Evolutionary conservation across 2,113 vertebrate genomes (phyloP).

Genomic region (Protobothrops flavoviridis): DNA sequence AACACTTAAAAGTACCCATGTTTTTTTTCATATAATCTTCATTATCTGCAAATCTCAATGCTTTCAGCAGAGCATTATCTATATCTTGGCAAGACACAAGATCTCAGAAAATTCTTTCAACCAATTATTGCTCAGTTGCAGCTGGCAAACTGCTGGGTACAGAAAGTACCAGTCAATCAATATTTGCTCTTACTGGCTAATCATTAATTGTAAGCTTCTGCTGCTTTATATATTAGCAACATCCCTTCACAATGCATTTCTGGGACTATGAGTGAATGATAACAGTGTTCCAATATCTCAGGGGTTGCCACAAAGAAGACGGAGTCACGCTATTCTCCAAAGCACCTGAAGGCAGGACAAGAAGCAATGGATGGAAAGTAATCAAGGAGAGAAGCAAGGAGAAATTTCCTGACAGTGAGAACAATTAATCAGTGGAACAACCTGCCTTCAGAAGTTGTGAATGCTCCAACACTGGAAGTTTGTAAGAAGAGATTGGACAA

Average conservation of each 20-base stretch:
- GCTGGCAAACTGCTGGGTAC: background rate
- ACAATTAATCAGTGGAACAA: too few relatives aligned
- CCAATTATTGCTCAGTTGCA: background rate
- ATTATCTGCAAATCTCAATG: background rate
- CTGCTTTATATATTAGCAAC: background rate
- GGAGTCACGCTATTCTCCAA: too few relatives aligned
- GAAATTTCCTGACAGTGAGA: too few relatives aligned
- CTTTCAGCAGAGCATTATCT: background rate
- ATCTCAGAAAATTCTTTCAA: background rate
- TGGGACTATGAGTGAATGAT: background rate
- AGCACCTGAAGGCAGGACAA: too few relatives aligned
- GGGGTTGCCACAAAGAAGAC: too few relatives aligned
- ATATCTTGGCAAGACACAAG: background rate
- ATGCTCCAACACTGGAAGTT: too few relatives aligned
- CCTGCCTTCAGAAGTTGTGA: too few relatives aligned
- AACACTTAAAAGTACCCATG: background rate
- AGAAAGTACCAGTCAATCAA: background rate
- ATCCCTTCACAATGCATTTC: background rate
- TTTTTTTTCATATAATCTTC: background rate
- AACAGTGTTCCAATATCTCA: too few relatives aligned
- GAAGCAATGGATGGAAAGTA: too few relatives aligned
- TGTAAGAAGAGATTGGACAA: too few relatives aligned
- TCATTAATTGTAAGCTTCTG: background rate
- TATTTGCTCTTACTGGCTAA: background rate
- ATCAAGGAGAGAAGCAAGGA: too few relatives aligned